phyloP scores from a whole-genome alignment of 2,888 invertebrate genomes.

The Dermolepida albohirtum region DNA sequence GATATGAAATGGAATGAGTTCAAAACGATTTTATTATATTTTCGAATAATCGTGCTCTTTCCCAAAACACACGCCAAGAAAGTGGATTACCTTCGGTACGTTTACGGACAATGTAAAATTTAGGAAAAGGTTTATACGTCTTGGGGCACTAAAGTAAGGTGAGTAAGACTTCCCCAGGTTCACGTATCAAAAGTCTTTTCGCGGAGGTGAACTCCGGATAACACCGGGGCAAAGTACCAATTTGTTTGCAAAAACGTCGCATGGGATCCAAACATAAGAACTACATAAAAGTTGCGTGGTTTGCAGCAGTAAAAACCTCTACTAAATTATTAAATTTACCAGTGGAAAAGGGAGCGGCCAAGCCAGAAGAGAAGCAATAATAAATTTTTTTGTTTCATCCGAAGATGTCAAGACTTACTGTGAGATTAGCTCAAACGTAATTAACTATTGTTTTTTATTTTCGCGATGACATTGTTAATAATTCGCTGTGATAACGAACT shows the following conservation, averaged over 20 bases:
- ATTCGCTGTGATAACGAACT: not conserved
- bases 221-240: slow-evolving; percentile 25
- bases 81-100: slow-evolving; percentile 18
- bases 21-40: slow-evolving; percentile 17
- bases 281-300: slow-evolving; percentile 35
- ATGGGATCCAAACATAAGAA: slow-evolving; percentile 32
- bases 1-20: too few species aligned
- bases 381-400: slow-evolving; percentile 13
- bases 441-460: slow-evolving; percentile 15
- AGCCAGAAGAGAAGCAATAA: not conserved
- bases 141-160: slow-evolving; percentile 35
- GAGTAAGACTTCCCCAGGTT: slow-evolving; percentile 39
- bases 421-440: slow-evolving; percentile 11
- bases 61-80: slow-evolving; percentile 5
- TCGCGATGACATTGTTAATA: slow-evolving; percentile 4
- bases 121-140: slow-evolving; percentile 38
- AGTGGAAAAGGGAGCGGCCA: slow-evolving; percentile 2
- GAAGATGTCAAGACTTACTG: slow-evolving; percentile 11
- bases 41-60: slow-evolving; percentile 8
- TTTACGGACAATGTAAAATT: slow-evolving; percentile 36
- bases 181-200: slow-evolving; percentile 28
- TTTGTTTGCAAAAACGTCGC: slow-evolving; percentile 36
- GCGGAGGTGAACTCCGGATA: slow-evolving; percentile 1
- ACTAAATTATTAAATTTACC: slow-evolving; percentile 34
- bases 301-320: slow-evolving; percentile 32